Percentiles rank a stretch among this genome's conserved stretches.
These are phyloP conservation scores for Torymus aiolomorphi DNA, from an alignment of 2,888 invertebrate genomes.

Conservation along the genomic window DNA sequence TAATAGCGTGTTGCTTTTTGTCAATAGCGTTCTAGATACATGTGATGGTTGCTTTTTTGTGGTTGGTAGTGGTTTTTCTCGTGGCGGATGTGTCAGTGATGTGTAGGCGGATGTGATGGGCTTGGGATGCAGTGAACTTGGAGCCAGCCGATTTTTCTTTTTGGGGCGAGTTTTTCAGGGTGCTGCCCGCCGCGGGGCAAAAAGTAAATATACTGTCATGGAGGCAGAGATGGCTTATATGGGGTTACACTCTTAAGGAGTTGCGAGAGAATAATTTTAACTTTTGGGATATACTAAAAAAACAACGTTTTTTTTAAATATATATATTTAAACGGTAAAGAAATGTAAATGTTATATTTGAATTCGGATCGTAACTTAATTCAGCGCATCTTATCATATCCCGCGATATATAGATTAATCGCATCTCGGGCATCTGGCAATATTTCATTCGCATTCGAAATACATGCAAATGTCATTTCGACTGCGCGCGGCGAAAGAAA, in stretches of 20 bases:
- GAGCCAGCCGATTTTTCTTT: too few relatives aligned
- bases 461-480: neutral
- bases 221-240: too few relatives aligned
- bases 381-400: neutral
- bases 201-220: too few relatives aligned
- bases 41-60: too few relatives aligned
- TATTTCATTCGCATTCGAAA: neutral
- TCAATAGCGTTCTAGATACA: constrained; percentile 12
- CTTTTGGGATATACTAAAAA: too few relatives aligned
- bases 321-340: too few relatives aligned
- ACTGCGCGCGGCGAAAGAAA: neutral
- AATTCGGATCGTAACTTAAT: neutral
- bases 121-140: constrained; percentile 15
- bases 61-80: neutral
- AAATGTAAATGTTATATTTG: too few relatives aligned
- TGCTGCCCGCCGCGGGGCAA: too few relatives aligned
- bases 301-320: too few relatives aligned
- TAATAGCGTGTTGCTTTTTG: constrained; percentile 29
- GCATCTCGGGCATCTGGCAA: neutral
- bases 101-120: neutral
- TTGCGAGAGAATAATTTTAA: too few relatives aligned
- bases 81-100: neutral
- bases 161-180: too few relatives aligned
- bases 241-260: too few relatives aligned
- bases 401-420: neutral